phyloP scores from a whole-genome alignment of 1,140 invertebrate species.

The Mactra quadrangularis region DNA sequence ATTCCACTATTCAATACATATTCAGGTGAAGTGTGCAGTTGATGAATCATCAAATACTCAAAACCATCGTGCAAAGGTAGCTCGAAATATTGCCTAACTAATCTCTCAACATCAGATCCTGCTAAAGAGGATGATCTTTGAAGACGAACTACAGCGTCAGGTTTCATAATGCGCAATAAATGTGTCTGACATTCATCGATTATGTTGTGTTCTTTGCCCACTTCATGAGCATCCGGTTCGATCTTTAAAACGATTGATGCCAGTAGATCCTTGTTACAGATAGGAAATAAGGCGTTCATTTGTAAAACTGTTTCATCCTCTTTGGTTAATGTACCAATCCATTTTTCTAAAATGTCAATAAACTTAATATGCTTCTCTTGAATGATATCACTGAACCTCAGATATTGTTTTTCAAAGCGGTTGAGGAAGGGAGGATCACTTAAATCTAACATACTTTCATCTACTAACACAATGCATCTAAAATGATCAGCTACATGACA shows the following conservation, averaged over 20 bases:
- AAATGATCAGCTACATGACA: conserved; percentile 75
- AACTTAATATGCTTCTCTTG: conserved; percentile 1
- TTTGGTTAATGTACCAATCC: conserved; percentile 27
- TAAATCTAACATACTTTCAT: conserved; percentile 69
- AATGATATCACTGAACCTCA: conserved; percentile 65
- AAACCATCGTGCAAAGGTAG: conserved; percentile 68
- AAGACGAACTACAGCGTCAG: conserved; percentile 65
- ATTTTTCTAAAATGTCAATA: conserved; percentile 7
- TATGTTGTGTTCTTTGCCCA: conserved; percentile 4
- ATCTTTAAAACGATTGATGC: conserved; percentile 52
- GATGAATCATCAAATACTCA: conserved; percentile 1
- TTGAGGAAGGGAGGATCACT: conserved; percentile 76
- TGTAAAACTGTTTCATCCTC: background rate
- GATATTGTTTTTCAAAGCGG: conserved; percentile 76
- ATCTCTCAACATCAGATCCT: background rate
- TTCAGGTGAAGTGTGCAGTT: background rate
- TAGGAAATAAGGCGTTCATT: conserved; percentile 57
- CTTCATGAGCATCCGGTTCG: background rate
- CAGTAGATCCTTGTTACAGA: conserved; percentile 58
- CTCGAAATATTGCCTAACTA: conserved; percentile 49
- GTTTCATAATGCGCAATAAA: conserved; percentile 59
- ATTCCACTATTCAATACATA: background rate
- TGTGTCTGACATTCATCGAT: background rate
- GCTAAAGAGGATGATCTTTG: background rate
- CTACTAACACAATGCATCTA: conserved; percentile 74